A percentile compares a stretch with the other conserved stretches of the same genome.
Evolutionary conservation across 37 sponge, comb jelly and placozoan species (phyloP).

Genomic region (Tethya wilhelma): DNA sequence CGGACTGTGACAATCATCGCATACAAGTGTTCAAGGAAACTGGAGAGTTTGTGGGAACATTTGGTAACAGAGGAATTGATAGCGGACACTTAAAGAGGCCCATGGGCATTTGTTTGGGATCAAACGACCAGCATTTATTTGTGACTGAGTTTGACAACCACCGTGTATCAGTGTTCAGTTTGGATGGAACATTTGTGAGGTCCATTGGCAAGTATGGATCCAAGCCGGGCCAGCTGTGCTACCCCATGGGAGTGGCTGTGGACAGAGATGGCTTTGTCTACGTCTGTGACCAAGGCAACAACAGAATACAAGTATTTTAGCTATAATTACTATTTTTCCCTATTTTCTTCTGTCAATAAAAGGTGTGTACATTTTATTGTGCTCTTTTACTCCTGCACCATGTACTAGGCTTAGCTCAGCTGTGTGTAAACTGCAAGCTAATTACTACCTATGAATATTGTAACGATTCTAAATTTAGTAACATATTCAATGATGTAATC

Average conservation of each 20-base stretch:
- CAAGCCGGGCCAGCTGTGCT: slow-evolving; percentile 8
- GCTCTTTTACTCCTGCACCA: no score
- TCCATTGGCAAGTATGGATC: slow-evolving; percentile 25
- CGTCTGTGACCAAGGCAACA: slow-evolving; percentile 52
- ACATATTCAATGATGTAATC: no score
- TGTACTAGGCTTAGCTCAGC: no score
- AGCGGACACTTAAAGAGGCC: slow-evolving; percentile 7
- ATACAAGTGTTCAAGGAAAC: slow-evolving; percentile 27
- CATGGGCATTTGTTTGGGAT: slow-evolving; percentile 21
- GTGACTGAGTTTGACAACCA: slow-evolving; percentile 40
- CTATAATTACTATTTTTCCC: background rate
- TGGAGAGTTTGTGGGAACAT: slow-evolving; percentile 6
- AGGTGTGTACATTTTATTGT: no score
- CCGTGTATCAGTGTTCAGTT: slow-evolving; percentile 22
- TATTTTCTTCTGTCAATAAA: no score
- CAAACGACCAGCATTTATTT: slow-evolving; percentile 7
- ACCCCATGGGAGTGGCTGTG: slow-evolving; percentile 28
- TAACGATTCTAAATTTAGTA: no score
- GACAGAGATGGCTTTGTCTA: slow-evolving; percentile 51
- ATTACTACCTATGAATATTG: no score
- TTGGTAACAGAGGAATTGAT: background rate
- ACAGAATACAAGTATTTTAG: slow-evolving; percentile 34
- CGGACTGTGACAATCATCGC: slow-evolving; percentile 41
- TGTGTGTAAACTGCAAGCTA: no score
- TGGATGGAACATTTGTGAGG: slow-evolving; percentile 17